Percentiles rank a stretch among this genome's conserved stretches.
These are phyloP conservation scores for Phalera bucephala DNA, from an alignment of 2,888 invertebrate genomes.

Conservation along the genomic window DNA sequence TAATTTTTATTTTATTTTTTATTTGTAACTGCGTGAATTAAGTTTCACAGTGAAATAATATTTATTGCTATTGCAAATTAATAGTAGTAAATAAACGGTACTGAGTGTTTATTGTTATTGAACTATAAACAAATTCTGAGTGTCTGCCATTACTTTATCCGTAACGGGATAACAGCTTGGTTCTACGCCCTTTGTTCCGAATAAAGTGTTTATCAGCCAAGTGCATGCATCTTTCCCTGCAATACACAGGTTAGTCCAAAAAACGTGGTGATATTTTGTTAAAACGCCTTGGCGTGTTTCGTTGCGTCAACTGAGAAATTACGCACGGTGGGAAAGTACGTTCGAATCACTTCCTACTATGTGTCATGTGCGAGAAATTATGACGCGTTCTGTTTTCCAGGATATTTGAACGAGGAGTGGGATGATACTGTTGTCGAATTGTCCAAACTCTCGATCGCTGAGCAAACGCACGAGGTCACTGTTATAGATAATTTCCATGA, in stretches of 20 bases:
- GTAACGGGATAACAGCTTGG: conserved; percentile 81
- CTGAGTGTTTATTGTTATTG: conserved; percentile 52
- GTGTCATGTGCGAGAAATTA: conserved; percentile 49
- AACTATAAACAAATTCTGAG: conserved; percentile 43
- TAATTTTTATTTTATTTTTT: conserved; percentile 74
- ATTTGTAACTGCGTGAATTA: conserved; percentile 56
- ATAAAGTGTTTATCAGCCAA: conserved; percentile 78
- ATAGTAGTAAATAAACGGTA: conserved; percentile 54
- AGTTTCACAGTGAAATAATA: conserved; percentile 49
- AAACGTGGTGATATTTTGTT: conserved; percentile 12
- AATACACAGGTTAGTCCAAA: conserved; percentile 74
- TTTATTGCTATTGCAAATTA: conserved; percentile 54
- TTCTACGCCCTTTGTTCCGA: conserved; percentile 75
- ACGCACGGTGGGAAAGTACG: conserved; percentile 68
- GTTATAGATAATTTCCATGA: conserved; percentile 72
- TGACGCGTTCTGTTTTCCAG: conserved; percentile 53
- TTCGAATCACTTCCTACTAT: conserved; percentile 69
- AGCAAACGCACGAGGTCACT: conserved; percentile 69
- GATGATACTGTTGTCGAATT: conserved; percentile 81
- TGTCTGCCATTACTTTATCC: conserved; percentile 71
- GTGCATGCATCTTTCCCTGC: conserved; percentile 84
- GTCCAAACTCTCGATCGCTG: conserved; percentile 78
- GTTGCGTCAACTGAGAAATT: conserved; percentile 49
- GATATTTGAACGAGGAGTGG: conserved; percentile 81
- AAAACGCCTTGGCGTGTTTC: conserved; percentile 32